Percentiles rank a stretch among this genome's conserved stretches.
These are phyloP conservation scores for Amphipoea lucens DNA, from an alignment of 2,888 invertebrate species.

Conservation along the genomic window DNA sequence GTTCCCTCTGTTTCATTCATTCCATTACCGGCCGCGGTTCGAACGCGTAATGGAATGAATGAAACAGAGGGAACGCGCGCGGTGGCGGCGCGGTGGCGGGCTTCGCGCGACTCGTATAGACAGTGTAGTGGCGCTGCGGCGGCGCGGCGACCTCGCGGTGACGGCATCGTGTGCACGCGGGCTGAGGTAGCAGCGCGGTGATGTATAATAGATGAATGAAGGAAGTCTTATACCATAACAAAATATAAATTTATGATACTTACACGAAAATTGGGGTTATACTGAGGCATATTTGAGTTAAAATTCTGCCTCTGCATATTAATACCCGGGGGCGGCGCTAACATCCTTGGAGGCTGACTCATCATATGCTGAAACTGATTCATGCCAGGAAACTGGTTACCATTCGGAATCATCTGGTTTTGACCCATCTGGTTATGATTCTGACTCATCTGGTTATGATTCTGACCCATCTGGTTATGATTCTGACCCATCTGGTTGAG, in stretches of 20 bases:
- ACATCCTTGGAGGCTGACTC: slow-evolving; percentile 80
- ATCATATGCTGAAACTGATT: slow-evolving; percentile 83
- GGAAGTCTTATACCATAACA: too few relatives aligned
- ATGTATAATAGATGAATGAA: too few relatives aligned
- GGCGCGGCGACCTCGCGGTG: too few relatives aligned
- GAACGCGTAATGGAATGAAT: too few relatives aligned
- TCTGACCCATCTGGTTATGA: slow-evolving; percentile 69
- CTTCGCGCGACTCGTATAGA: too few relatives aligned
- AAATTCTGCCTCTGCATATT: slow-evolving; percentile 84
- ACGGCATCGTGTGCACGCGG: too few relatives aligned
- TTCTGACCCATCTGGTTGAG: slow-evolving; percentile 65
- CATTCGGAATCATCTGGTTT: slow-evolving; percentile 77
- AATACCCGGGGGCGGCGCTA: slow-evolving; percentile 84
- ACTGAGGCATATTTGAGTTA: slow-evolving; percentile 81
- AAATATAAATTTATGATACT: slow-evolving; percentile 68
- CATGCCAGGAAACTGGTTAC: slow-evolving; percentile 81
- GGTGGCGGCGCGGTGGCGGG: too few relatives aligned
- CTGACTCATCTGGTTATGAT: slow-evolving; percentile 69
- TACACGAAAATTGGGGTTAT: slow-evolving; percentile 86
- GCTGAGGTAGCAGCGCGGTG: too few relatives aligned
- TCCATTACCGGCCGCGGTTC: too few relatives aligned
- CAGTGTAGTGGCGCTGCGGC: too few relatives aligned
- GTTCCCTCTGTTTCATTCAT: too few relatives aligned
- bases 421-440: slow-evolving; percentile 71
- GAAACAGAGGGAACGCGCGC: too few relatives aligned